phyloP scores from a whole-genome alignment of 2,113 vertebrate species.

The Ammodytes dubius region DNA sequence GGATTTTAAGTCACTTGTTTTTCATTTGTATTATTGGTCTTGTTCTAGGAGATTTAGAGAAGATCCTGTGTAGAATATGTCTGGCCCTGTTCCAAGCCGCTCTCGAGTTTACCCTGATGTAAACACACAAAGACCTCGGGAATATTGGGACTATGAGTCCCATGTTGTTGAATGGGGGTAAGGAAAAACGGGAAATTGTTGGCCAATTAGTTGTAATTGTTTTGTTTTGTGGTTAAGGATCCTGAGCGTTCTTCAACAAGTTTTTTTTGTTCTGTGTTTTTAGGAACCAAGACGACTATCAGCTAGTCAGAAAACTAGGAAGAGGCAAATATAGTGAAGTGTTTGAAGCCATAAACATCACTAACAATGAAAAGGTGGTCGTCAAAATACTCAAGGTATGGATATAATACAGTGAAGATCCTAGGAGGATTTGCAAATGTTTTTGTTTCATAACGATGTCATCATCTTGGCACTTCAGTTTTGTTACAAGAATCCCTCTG shows the following conservation, averaged over 20 bases:
- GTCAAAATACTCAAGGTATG: conserved; percentile 99
- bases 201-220: neutral
- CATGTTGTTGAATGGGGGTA: conserved; percentile 92
- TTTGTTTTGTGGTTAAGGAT: neutral
- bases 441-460: neutral
- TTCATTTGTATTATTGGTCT: neutral
- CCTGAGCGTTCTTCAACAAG: neutral
- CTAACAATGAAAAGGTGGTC: conserved; percentile 98
- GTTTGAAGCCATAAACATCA: conserved; percentile 91
- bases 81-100: conserved; percentile 89
- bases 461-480: neutral
- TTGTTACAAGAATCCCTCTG: neutral
- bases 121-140: conserved; percentile 91
- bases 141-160: conserved; percentile 90
- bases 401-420: neutral
- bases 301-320: conserved; percentile 90
- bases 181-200: conserved; percentile 31
- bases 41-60: conserved; percentile 80
- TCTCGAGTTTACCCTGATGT: conserved; percentile 91
- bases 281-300: conserved; percentile 92
- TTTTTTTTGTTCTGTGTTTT: conserved; percentile 10
- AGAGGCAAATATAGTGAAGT: conserved; percentile 92
- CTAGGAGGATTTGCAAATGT: neutral
- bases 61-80: conserved; percentile 86
- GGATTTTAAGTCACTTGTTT: neutral